Base-by-base conservation (phyloP, 2,113 vertebrate species). In the Cebus imitator region DNA sequence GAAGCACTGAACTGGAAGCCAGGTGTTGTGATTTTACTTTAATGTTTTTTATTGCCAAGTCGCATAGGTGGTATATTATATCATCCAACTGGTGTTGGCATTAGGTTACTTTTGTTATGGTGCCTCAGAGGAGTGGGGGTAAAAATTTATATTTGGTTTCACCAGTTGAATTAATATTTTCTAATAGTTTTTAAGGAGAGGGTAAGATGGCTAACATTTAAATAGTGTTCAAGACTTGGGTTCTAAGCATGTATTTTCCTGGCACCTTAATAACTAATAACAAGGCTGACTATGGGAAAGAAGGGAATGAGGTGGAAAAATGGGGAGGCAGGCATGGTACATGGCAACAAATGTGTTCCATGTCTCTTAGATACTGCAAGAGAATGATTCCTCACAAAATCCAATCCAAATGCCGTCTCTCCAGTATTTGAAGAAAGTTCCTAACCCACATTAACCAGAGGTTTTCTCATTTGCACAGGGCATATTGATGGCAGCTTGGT, bases 401-500 rank as follows among this genome's bases (percentile, higher is more conserved):
- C 55, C 72, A 83, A 18, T 58, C 64, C 80, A 66, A 21, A 30
- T 68, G 30, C 75, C 76, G 45, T 40, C 72, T 66, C 48, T 84
- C 58, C 66, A 90, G 45, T 78, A 52, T 40, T 72, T 57, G 20
- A 82, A 35, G 48, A 35, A 87, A 94, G 73, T 82, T 89, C 61
- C 91, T 78, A 68, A 87, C 32, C 80, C 55, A 6, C 1, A 5
- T 64, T 64, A 90, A 66, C 57, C 70, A 64, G 86, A 85, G 7
- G 9, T 90, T 75, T 96, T 83, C 66, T 89, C 21, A 68, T 96
- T 72, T 95, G 87, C 48, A 96, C 70, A 87, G 45, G 80, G 30
- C 35, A 32, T 57, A 57, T 72, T 80, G 58, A 97, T 27, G 40
- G 73, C 75, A 95, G 81, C 40, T 97, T 88, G 92, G 87, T 66